These are phyloP conservation scores for Diplodus sargus DNA, from an alignment of 2,797 vertebrate species.

Conservation along the genomic window DNA sequence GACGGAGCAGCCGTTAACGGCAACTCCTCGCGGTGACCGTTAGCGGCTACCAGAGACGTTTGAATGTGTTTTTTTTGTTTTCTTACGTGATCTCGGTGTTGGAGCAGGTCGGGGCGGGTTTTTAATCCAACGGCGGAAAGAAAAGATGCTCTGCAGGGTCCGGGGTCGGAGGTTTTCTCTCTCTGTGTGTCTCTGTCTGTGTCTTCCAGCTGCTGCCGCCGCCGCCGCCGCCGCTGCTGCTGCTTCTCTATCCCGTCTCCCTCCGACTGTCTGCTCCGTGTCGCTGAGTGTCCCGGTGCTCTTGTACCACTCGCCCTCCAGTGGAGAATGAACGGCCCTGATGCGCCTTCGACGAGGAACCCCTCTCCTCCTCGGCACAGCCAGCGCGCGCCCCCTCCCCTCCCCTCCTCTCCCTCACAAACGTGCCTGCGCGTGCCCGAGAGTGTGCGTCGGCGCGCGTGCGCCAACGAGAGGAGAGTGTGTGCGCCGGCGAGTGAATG, in stretches of 20 bases:
- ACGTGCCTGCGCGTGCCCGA: slow-evolving; percentile 51
- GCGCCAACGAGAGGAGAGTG: neutral
- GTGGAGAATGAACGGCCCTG: slow-evolving; percentile 79
- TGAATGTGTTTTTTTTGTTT: slow-evolving; percentile 7
- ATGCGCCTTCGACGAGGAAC: slow-evolving; percentile 71
- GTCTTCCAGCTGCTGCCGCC: slow-evolving; percentile 62
- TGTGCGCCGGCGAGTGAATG: slow-evolving; percentile 58
- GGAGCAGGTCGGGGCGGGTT: slow-evolving; percentile 43
- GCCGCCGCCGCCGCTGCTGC: slow-evolving; percentile 1
- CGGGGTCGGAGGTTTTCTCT: slow-evolving; percentile 65
- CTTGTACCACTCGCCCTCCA: slow-evolving; percentile 83
- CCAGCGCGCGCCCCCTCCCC: slow-evolving; percentile 23
- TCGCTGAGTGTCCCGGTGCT: slow-evolving; percentile 70
- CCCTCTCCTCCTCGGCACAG: slow-evolving; percentile 43
- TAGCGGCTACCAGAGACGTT: slow-evolving; percentile 5
- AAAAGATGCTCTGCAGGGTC: slow-evolving; percentile 70
- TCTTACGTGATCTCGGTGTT: slow-evolving; percentile 75
- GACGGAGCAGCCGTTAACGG: neutral
- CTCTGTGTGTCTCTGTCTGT: slow-evolving; percentile 9
- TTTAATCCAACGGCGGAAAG: slow-evolving; percentile 76
- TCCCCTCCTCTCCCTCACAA: neutral
- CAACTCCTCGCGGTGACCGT: slow-evolving; percentile 3
- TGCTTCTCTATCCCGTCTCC: slow-evolving; percentile 59
- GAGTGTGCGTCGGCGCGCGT: neutral
- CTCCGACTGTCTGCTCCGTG: slow-evolving; percentile 49